A percentile compares a stretch with the other conserved stretches of the same genome.
Conservation (phyloP, 35 echinoderm and acorn worm genomes). For the Apostichopus californicus region DNA sequence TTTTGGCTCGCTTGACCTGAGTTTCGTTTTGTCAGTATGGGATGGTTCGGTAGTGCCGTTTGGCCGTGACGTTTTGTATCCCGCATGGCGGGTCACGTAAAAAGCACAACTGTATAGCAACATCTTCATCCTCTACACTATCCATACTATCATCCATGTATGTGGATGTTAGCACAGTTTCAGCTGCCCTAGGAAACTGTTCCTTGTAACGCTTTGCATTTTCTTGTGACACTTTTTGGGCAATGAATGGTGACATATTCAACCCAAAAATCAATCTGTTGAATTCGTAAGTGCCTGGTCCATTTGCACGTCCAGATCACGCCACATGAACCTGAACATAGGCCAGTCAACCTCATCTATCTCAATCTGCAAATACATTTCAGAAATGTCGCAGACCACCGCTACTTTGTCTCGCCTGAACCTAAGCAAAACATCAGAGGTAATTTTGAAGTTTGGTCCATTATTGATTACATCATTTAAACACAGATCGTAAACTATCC, state of each 20-base stretch:
- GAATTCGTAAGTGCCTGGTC: slow-evolving; percentile 45
- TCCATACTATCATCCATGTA: slow-evolving; percentile 65
- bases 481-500: slow-evolving; percentile 44
- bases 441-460: slow-evolving; percentile 58
- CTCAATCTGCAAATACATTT: slow-evolving; percentile 33
- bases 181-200: slow-evolving; percentile 33
- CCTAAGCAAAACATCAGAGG: slow-evolving; percentile 36
- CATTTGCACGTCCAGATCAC: slow-evolving; percentile 11
- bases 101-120: slow-evolving; percentile 45
- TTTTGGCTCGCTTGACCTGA: too few relatives aligned
- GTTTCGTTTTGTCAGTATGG: too few relatives aligned
- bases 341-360: slow-evolving; percentile 1
- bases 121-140: slow-evolving; percentile 34
- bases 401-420: slow-evolving; percentile 24
- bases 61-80: too few relatives aligned
- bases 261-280: slow-evolving; percentile 50
- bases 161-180: slow-evolving; percentile 27
- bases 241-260: slow-evolving; percentile 50
- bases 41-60: too few relatives aligned
- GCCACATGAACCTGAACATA: slow-evolving; percentile 52
- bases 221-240: slow-evolving; percentile 42
- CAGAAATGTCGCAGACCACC: slow-evolving; percentile 8
- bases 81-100: too few relatives aligned
- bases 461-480: slow-evolving; percentile 60
- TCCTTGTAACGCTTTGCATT: slow-evolving; percentile 13